Conservation (phyloP, 1,140 invertebrate species). For the Acromyrmex echinatior region DNA sequence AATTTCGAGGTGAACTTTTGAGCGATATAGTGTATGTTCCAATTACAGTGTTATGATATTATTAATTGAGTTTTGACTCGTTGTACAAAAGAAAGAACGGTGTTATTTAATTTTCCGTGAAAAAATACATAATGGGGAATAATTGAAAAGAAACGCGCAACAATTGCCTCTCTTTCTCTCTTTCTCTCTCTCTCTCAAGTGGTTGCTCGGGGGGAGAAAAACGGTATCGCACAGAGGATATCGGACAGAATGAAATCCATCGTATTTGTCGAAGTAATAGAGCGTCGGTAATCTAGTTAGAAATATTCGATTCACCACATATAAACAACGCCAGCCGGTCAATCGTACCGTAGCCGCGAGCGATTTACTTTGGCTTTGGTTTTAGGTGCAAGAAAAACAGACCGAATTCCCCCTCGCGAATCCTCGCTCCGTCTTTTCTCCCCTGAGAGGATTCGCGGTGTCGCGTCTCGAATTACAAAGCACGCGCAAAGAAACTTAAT, state of each 20-base stretch:
- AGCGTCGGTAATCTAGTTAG: constrained; percentile 80
- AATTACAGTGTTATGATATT: constrained; percentile 24
- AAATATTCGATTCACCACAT: constrained; percentile 80
- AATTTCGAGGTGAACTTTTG: no score
- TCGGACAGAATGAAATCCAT: constrained; percentile 43
- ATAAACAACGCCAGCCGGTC: constrained; percentile 74
- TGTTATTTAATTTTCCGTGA: constrained; percentile 25
- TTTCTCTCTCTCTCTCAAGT: not conserved
- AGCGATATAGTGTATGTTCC: not conserved
- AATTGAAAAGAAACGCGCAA: constrained; percentile 48
- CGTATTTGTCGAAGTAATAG: constrained; percentile 73
- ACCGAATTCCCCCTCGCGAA: not conserved
- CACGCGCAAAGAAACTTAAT: constrained; percentile 69
- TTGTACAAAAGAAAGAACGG: not conserved
- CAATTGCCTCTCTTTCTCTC: not conserved
- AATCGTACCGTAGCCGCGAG: constrained; percentile 65
- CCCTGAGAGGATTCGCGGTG: constrained; percentile 55
- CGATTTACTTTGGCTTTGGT: constrained; percentile 77
- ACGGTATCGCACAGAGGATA: not conserved
- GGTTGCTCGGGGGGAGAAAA: not conserved
- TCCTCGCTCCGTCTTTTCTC: constrained; percentile 3
- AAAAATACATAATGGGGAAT: not conserved
- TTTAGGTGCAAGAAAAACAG: constrained; percentile 67
- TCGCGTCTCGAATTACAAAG: constrained; percentile 78
- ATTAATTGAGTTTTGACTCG: not conserved